These are phyloP conservation scores for Mola mola DNA, from an alignment of 2,113 vertebrate species.

Conservation along the genomic window DNA sequence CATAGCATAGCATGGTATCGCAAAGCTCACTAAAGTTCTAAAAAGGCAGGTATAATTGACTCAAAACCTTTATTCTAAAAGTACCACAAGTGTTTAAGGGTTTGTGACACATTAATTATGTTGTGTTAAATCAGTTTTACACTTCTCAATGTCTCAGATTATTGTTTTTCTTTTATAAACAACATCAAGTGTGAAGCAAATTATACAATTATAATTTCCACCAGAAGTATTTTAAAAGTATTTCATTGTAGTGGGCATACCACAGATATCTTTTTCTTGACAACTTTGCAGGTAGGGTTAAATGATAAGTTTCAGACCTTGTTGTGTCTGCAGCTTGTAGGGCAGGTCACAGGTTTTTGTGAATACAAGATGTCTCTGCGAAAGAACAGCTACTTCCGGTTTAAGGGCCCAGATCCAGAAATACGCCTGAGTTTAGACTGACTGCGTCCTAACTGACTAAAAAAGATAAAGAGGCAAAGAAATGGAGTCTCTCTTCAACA, in stretches of 20 bases:
- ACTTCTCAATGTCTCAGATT: background rate
- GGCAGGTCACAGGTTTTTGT: background rate
- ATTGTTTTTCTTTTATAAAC: background rate
- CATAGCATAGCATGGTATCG: no score
- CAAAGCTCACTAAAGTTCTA: no score
- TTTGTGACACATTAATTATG: background rate
- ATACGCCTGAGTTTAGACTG: background rate
- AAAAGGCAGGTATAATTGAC: no score
- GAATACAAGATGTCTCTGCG: slow-evolving; percentile 1
- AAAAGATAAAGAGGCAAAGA: no score
- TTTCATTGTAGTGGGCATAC: background rate
- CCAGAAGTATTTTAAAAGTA: background rate
- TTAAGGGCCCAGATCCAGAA: background rate
- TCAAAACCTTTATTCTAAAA: no score
- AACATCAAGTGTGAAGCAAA: background rate
- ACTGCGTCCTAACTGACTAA: background rate
- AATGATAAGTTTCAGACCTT: slow-evolving; percentile 36
- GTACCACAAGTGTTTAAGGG: no score
- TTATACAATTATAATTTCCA: background rate
- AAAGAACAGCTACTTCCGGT: background rate
- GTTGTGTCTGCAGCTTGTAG: slow-evolving; percentile 20
- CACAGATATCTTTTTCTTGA: slow-evolving; percentile 16
- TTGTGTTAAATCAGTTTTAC: slow-evolving; percentile 7
- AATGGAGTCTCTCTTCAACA: no score
- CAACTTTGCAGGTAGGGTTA: slow-evolving; percentile 27